Conservation (phyloP, 2,888 invertebrate genomes). For the Ophion ellenae region DNA sequence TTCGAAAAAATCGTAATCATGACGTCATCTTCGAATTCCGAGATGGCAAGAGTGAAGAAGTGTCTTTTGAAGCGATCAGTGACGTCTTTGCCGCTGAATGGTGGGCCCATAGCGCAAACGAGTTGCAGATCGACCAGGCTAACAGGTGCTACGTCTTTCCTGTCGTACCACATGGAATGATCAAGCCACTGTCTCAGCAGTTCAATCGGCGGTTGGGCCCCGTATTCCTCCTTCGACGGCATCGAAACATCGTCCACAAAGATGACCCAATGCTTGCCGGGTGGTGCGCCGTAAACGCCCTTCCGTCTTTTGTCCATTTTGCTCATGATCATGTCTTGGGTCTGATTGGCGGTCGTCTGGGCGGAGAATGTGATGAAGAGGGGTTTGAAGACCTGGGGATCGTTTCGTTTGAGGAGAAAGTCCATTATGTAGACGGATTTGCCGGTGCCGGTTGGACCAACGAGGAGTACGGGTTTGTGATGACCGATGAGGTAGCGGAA, state of each 20-base stretch:
- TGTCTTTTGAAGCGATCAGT: conserved; percentile 94
- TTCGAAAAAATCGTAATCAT: conserved; percentile 93
- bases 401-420: conserved; percentile 91
- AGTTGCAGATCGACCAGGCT: conserved; percentile 94
- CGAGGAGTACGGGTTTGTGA: conserved; percentile 92
- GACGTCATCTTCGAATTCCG: conserved; percentile 94
- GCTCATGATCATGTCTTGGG: conserved; percentile 97
- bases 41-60: conserved; percentile 93
- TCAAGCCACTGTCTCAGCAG: conserved; percentile 95
- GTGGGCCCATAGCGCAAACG: conserved; percentile 94
- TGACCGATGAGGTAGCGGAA: conserved; percentile 92
- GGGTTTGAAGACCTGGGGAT: conserved; percentile 92
- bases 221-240: conserved; percentile 95
- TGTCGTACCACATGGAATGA: conserved; percentile 95
- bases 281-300: conserved; percentile 85
- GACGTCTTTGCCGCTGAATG: conserved; percentile 92
- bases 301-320: conserved; percentile 96
- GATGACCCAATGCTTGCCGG: conserved; percentile 88
- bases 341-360: conserved; percentile 96
- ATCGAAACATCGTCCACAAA: conserved; percentile 98
- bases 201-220: conserved; percentile 98
- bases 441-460: conserved; percentile 97
- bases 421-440: conserved; percentile 96
- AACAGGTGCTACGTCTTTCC: conserved; percentile 91
- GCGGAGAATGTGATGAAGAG: conserved; percentile 96